Evolutionary conservation across 2,888 invertebrate species (phyloP).

Genomic region (Netelia inedita): DNA sequence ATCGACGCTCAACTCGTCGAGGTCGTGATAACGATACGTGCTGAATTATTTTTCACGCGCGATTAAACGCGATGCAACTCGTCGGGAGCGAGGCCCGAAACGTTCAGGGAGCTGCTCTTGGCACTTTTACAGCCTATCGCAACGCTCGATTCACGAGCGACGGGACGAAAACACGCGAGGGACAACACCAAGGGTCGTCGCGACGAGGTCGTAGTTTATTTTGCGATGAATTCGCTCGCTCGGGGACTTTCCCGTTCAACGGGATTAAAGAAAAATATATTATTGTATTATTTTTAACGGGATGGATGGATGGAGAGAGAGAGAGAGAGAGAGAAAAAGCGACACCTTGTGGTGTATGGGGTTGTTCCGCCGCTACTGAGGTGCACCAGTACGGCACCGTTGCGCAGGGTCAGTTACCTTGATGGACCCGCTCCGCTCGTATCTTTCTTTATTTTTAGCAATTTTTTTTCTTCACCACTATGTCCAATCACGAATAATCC

Average conservation of each 20-base stretch:
- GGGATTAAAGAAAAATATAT: neutral
- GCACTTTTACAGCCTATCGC: conserved; percentile 18
- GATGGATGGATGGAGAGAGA: neutral
- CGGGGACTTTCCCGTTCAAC: too few species aligned
- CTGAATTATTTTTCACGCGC: neutral
- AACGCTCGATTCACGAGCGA: conserved; percentile 15
- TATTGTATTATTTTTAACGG: neutral
- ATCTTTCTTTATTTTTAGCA: conserved; percentile 19
- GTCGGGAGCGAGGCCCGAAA: too few species aligned
- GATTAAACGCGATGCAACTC: neutral
- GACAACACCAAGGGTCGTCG: conserved; percentile 19
- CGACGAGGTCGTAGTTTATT: too few species aligned
- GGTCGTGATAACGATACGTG: conserved; percentile 17
- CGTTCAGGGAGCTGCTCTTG: neutral
- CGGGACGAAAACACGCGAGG: neutral
- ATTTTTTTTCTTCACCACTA: conserved; percentile 20
- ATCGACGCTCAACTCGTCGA: neutral
- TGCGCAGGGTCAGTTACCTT: conserved; percentile 84
- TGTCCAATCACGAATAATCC: neutral
- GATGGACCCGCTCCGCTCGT: conserved; percentile 60
- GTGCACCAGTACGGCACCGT: conserved; percentile 75
- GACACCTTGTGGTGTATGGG: conserved; percentile 12
- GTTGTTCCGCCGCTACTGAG: conserved; percentile 62
- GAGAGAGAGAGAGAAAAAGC: conserved; percentile 10
- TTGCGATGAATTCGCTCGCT: too few species aligned